Percentiles rank a stretch among this genome's conserved stretches.
Conservation (phyloP, 2,797 vertebrate genomes). For the Esox masquinongy region DNA sequence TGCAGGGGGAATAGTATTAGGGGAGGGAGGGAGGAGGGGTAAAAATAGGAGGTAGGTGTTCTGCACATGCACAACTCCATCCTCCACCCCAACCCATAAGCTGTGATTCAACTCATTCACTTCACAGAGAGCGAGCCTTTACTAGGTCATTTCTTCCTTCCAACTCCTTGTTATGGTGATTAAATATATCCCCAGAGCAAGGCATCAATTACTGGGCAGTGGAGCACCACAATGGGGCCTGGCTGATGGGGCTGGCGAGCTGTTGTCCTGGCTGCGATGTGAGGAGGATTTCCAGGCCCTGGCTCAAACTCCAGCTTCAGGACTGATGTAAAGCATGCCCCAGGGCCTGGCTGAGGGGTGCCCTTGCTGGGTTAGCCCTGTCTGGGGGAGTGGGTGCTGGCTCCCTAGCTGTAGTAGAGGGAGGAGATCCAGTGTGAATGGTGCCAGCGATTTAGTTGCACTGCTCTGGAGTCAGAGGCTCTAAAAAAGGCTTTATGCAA, state of each 20-base stretch:
- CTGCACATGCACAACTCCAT: slow-evolving; percentile 10
- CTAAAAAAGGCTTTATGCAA: slow-evolving; percentile 46
- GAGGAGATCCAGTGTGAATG: slow-evolving; percentile 54
- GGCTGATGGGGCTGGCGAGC: slow-evolving; percentile 52
- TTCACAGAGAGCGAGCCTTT: slow-evolving; percentile 61
- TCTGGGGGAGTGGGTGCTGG: slow-evolving; percentile 58
- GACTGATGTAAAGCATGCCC: slow-evolving; percentile 62
- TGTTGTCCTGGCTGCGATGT: slow-evolving; percentile 67
- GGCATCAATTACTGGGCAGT: slow-evolving; percentile 79
- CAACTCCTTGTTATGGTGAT: slow-evolving; percentile 79
- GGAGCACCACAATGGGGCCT: slow-evolving; percentile 68
- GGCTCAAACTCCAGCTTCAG: slow-evolving; percentile 49
- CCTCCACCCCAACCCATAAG: slow-evolving; percentile 49
- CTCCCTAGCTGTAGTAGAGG: slow-evolving; percentile 59
- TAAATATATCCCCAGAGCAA: slow-evolving; percentile 80
- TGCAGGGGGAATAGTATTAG: slow-evolving; percentile 35
- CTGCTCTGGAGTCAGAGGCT: slow-evolving; percentile 34
- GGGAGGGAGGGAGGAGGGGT: not conserved
- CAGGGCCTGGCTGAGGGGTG: slow-evolving; percentile 68
- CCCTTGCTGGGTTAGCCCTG: slow-evolving; percentile 64
- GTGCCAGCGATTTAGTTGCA: slow-evolving; percentile 22
- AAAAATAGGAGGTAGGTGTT: not conserved
- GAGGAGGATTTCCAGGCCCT: slow-evolving; percentile 62
- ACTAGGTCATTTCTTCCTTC: slow-evolving; percentile 78
- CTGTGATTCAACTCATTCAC: slow-evolving; percentile 62